Conservation (phyloP, 2,888 invertebrate genomes). For the Pyrocoelia pectoralis region DNA sequence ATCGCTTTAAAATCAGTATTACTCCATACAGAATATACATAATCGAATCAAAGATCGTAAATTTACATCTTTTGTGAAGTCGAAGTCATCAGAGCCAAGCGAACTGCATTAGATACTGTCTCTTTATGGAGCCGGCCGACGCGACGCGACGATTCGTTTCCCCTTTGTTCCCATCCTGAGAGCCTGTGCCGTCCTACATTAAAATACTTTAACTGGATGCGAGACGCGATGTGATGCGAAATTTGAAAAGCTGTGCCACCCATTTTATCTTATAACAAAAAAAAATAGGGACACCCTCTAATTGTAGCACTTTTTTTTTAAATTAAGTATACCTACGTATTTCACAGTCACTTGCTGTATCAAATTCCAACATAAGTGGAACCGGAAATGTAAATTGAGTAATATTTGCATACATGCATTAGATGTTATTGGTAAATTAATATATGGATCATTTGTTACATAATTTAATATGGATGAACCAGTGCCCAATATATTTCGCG, state of each 20-base stretch:
- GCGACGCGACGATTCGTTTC: slow-evolving; percentile 41
- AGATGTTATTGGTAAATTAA: neutral
- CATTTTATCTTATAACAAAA: neutral
- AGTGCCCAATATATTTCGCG: neutral
- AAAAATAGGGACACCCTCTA: no score
- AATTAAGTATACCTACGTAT: neutral
- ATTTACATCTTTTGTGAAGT: slow-evolving; percentile 32
- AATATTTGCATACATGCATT: slow-evolving; percentile 1
- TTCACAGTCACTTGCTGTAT: no score
- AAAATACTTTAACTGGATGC: slow-evolving; percentile 44
- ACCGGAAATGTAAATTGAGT: neutral
- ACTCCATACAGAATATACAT: slow-evolving; percentile 21
- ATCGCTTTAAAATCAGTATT: slow-evolving; percentile 25
- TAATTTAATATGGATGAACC: slow-evolving; percentile 1
- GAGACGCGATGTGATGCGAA: slow-evolving; percentile 42
- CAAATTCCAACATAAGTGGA: neutral
- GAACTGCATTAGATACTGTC: slow-evolving; percentile 36
- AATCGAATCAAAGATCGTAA: slow-evolving; percentile 32
- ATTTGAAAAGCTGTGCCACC: slow-evolving; percentile 13
- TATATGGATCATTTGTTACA: slow-evolving; percentile 1
- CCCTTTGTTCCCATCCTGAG: slow-evolving; percentile 43
- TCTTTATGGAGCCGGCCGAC: slow-evolving; percentile 37
- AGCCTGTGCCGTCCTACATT: slow-evolving; percentile 43
- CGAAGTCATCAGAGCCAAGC: slow-evolving; percentile 33
- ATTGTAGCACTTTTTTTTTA: no score